phyloP scores from a whole-genome alignment of 2,113 vertebrate species.

The Atlantisia rogersi region DNA sequence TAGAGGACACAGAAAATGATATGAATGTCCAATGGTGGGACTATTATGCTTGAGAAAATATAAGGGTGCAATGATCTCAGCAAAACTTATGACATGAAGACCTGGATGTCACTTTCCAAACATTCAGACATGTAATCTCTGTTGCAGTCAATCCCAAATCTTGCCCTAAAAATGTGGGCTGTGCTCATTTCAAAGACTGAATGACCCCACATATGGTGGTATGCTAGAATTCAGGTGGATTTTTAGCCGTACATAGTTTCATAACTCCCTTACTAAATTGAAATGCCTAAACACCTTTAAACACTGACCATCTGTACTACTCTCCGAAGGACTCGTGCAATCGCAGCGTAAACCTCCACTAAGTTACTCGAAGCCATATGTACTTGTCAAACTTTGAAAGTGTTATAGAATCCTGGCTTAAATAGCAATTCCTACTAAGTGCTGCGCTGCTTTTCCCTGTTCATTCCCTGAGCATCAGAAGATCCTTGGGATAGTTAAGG shows the following conservation, averaged over 20 bases:
- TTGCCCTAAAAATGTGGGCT: not conserved
- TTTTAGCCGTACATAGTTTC: not conserved
- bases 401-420: not conserved
- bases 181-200: not conserved
- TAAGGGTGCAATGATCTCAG: not conserved
- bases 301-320: not conserved
- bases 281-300: not conserved
- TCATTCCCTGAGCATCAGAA: not conserved
- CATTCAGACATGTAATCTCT: not conserved
- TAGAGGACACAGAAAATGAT: not conserved
- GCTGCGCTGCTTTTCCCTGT: not conserved
- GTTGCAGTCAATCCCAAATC: not conserved
- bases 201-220: rapidly evolving
- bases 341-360: not conserved
- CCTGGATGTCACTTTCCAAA: not conserved
- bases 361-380: not conserved
- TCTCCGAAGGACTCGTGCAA: not conserved
- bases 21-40: not conserved
- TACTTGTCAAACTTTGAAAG: not conserved
- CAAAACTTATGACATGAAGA: not conserved
- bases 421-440: not conserved
- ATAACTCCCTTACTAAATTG: not conserved
- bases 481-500: not conserved
- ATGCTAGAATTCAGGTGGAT: not conserved
- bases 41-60: not conserved